Conservation (phyloP, 2,797 vertebrate species). For the Rallus crepitans region DNA sequence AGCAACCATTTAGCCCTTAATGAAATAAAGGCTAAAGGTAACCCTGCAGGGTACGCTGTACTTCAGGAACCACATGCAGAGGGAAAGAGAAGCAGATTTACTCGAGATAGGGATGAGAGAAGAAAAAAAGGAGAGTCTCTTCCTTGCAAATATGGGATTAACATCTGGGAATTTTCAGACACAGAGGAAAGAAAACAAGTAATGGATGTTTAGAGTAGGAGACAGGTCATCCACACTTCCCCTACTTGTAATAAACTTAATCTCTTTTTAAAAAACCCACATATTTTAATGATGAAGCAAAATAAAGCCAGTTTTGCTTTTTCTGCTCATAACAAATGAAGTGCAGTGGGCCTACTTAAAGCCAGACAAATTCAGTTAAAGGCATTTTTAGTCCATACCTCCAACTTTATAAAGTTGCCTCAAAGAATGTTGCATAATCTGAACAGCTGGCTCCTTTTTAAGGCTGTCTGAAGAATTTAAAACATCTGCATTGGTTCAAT, state of each 20-base stretch:
- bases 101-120: accelerated
- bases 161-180: background rate
- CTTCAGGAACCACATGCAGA: background rate
- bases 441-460: background rate
- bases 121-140: background rate
- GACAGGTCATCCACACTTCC: background rate
- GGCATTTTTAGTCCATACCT: background rate
- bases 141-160: background rate
- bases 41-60: background rate
- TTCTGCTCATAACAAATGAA: background rate
- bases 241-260: background rate
- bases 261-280: background rate
- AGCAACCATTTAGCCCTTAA: background rate
- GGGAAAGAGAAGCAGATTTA: background rate
- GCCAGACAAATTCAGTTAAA: background rate
- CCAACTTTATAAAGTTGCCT: background rate
- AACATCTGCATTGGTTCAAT: background rate
- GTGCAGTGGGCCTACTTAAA: background rate
- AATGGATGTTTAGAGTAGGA: background rate
- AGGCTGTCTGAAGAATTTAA: background rate
- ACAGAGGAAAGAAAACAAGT: background rate
- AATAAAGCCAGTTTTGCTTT: background rate
- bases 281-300: background rate
- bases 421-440: background rate
- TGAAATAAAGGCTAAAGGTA: background rate